A percentile compares a stretch with the other conserved stretches of the same genome.
These are phyloP conservation scores for Ardeotis arabs DNA, from an alignment of 2,113 vertebrate species.

Conservation along the genomic window DNA sequence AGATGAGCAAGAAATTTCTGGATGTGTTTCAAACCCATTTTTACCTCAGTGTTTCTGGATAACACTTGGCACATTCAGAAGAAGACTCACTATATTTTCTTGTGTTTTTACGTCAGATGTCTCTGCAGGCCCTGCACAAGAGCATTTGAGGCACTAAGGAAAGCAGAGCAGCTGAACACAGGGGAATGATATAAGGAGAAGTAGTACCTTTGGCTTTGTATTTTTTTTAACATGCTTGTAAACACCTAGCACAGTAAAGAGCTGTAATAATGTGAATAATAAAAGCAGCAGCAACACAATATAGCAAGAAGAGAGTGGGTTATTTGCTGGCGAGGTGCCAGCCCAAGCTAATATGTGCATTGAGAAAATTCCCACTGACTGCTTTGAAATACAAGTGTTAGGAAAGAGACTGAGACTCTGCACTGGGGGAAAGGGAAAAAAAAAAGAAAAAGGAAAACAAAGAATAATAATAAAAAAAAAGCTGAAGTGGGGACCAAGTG, in stretches of 20 bases:
- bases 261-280: background rate
- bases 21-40: background rate
- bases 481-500: background rate
- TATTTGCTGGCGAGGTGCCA: background rate
- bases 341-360: background rate
- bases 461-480: too few species aligned
- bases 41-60: background rate
- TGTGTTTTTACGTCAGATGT: background rate
- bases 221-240: background rate
- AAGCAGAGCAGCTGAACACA: background rate
- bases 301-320: background rate
- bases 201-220: background rate
- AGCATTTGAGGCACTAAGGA: background rate
- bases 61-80: background rate
- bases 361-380: background rate
- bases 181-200: background rate
- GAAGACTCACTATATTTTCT: background rate
- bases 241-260: background rate
- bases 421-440: fast-evolving
- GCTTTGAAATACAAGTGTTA: background rate
- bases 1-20: background rate
- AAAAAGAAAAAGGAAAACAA: background rate
- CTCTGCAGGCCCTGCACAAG: background rate
- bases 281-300: background rate
- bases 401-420: background rate